These are phyloP conservation scores for Flexamia atlantica DNA, from an alignment of 2,888 invertebrate genomes.

Conservation along the genomic window DNA sequence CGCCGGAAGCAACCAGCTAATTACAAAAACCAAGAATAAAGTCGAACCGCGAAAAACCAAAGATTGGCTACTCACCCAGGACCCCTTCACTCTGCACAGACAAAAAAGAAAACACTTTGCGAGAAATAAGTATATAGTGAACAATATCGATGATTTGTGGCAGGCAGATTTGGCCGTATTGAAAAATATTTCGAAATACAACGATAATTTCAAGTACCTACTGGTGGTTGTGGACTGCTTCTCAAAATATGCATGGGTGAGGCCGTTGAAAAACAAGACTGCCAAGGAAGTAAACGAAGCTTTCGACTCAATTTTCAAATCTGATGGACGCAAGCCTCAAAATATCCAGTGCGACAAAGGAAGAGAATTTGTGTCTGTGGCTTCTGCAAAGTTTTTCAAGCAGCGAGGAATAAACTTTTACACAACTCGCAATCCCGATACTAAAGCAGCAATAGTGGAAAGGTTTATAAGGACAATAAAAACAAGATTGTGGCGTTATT, in stretches of 20 bases:
- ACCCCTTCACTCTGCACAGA: constrained; percentile 11
- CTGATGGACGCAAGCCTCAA: neutral
- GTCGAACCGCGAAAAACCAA: neutral
- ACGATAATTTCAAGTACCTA: constrained; percentile 12
- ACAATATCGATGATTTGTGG: constrained; percentile 29
- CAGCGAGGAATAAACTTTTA: constrained; percentile 67
- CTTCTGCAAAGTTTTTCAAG: constrained; percentile 56
- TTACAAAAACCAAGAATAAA: neutral
- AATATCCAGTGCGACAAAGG: constrained; percentile 9
- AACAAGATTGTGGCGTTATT: constrained; percentile 70
- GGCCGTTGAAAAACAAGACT: constrained; percentile 29
- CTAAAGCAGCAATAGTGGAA: constrained; percentile 71
- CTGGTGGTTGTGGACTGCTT: neutral
- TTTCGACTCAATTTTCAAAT: constrained; percentile 22
- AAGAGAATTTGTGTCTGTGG: neutral
- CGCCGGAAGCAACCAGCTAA: neutral
- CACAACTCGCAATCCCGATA: constrained; percentile 69
- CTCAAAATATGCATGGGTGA: neutral
- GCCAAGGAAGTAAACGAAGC: constrained; percentile 28
- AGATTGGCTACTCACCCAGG: constrained; percentile 7
- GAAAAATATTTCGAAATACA: neutral
- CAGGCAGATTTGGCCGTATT: constrained; percentile 2
- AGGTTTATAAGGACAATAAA: constrained; percentile 71
- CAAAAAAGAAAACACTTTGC: neutral
- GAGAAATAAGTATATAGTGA: constrained; percentile 7